phyloP scores from a whole-genome alignment of 2,113 vertebrate genomes.

The Motacilla tschutschensis region DNA sequence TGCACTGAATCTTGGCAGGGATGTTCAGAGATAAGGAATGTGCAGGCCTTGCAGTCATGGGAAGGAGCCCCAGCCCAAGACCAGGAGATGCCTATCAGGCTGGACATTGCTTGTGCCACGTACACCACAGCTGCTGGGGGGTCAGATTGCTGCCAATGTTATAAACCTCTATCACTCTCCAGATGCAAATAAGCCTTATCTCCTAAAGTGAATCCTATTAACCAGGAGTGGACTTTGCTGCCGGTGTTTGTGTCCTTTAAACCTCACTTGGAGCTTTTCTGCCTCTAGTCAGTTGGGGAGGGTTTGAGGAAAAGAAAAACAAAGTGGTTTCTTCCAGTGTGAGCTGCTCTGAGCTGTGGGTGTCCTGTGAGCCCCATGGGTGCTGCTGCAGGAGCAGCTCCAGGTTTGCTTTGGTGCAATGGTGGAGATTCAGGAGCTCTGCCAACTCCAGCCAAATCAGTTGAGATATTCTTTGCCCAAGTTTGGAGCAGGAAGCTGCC shows the following conservation, averaged over 20 bases:
- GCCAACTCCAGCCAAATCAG: neutral
- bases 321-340: neutral
- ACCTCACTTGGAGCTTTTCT: neutral
- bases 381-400: neutral
- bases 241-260: neutral
- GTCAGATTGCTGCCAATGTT: neutral
- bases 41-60: neutral
- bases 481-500: neutral
- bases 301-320: neutral
- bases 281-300: neutral
- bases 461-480: neutral
- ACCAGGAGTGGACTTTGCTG: constrained; percentile 29
- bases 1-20: neutral
- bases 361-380: neutral
- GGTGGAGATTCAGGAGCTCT: neutral
- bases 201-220: neutral
- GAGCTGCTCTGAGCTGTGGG: neutral
- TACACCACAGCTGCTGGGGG: neutral
- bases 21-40: constrained; percentile 10
- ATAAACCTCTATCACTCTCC: neutral
- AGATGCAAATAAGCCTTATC: constrained; percentile 2
- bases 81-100: neutral
- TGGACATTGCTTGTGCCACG: constrained; percentile 14
- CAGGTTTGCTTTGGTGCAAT: neutral
- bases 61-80: neutral